Percentiles rank a stretch among this genome's conserved stretches.
Evolutionary conservation across 2,797 vertebrate species (phyloP).

Genomic region (Spatula clypeata): DNA sequence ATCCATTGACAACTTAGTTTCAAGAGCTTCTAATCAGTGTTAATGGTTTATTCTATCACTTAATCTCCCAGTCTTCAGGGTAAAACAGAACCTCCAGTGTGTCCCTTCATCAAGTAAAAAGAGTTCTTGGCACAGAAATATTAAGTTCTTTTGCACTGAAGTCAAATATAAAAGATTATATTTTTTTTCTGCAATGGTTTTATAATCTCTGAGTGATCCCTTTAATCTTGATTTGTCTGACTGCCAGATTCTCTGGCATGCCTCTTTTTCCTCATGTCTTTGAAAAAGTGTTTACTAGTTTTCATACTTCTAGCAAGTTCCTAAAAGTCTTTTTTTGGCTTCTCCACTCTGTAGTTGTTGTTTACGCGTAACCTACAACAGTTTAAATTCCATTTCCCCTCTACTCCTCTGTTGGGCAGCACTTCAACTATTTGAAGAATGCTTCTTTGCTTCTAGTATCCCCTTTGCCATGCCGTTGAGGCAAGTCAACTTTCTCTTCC

Average conservation of each 20-base stretch:
- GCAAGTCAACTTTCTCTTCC: not conserved
- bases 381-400: not conserved
- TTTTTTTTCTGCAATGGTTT: not conserved
- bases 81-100: not conserved
- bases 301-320: not conserved
- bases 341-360: not conserved
- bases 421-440: not conserved
- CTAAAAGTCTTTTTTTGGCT: not conserved
- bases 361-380: not conserved
- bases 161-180: not conserved
- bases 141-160: conserved; percentile 3
- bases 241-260: not conserved
- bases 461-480: not conserved
- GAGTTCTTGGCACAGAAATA: not conserved
- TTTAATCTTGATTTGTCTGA: conserved; percentile 29
- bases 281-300: not conserved
- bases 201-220: not conserved
- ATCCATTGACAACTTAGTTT: not conserved
- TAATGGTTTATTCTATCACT: not conserved
- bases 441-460: not conserved
- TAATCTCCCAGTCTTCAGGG: not conserved
- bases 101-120: not conserved
- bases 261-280: not conserved
- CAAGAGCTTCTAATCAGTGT: not conserved
- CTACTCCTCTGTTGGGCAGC: not conserved